Percentiles rank a stretch among this genome's conserved stretches.
phyloP scores from a whole-genome alignment of 1,140 invertebrate genomes.

The Neodiprion virginianus region DNA sequence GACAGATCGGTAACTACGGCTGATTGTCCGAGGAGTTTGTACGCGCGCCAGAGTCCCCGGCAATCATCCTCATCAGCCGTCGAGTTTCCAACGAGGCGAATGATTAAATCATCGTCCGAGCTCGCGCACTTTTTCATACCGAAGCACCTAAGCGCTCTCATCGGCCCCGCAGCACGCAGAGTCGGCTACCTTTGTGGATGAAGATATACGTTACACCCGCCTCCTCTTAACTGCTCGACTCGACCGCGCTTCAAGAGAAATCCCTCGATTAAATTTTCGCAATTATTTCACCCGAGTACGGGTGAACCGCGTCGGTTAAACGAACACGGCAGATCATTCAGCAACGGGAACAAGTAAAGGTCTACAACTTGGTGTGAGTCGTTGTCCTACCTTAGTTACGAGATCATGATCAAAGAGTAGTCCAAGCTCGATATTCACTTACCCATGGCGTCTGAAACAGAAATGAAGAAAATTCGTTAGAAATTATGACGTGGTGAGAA shows the following conservation, averaged over 20 bases:
- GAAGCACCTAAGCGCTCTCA: not conserved
- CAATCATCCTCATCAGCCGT: not conserved
- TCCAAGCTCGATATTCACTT: slow-evolving; percentile 40
- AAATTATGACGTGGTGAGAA: not conserved
- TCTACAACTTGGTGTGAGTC: not conserved
- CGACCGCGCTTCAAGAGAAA: no score
- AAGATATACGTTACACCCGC: not conserved
- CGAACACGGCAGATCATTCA: no score
- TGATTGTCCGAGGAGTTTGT: not conserved
- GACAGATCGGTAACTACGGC: slow-evolving; percentile 12
- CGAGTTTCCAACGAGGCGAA: slow-evolving; percentile 9
- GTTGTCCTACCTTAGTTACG: not conserved
- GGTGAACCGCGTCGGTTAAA: no score
- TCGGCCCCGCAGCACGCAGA: no score
- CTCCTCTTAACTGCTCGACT: no score
- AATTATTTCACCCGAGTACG: no score
- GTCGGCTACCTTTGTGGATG: not conserved
- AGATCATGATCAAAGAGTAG: not conserved
- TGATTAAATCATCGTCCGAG: slow-evolving; percentile 9
- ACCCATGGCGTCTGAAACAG: slow-evolving; percentile 63
- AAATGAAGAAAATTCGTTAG: slow-evolving; percentile 23
- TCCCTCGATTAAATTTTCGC: no score
- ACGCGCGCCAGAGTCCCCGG: not conserved
- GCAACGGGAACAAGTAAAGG: no score
- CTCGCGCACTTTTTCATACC: not conserved